Evolutionary conservation across 2,797 vertebrate species (phyloP).

Genomic region (Sebastes steindachneri): DNA sequence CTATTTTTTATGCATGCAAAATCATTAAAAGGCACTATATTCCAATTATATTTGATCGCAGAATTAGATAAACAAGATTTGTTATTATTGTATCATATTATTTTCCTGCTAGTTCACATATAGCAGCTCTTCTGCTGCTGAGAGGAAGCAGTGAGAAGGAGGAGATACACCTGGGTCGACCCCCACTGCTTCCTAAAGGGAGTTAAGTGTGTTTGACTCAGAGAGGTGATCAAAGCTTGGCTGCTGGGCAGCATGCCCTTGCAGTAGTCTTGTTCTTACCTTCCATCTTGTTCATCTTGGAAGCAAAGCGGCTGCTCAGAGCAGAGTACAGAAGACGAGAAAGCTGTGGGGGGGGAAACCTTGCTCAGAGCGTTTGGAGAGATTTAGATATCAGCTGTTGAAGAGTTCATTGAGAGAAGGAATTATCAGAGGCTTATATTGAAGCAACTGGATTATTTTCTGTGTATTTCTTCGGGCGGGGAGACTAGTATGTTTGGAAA

Average conservation of each 20-base stretch:
- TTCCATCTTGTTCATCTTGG: constrained; percentile 57
- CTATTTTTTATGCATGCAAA: not conserved
- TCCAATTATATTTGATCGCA: not conserved
- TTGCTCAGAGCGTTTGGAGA: constrained; percentile 19
- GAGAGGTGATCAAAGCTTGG: constrained; percentile 67
- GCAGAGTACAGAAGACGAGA: constrained; percentile 46
- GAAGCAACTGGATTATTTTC: not conserved
- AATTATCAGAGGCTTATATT: not conserved
- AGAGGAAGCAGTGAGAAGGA: not conserved
- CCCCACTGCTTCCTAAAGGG: constrained; percentile 30
- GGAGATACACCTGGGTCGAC: constrained; percentile 16
- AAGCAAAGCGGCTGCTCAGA: constrained; percentile 36
- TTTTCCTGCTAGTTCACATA: not conserved
- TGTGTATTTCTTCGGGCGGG: not conserved
- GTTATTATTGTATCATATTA: not conserved
- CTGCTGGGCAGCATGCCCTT: constrained; percentile 58
- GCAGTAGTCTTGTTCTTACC: constrained; percentile 38
- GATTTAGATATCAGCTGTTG: constrained; percentile 49
- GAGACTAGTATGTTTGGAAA: not conserved
- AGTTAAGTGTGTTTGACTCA: constrained; percentile 59
- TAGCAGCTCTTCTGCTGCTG: not conserved
- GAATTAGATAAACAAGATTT: not conserved
- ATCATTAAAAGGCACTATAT: not conserved
- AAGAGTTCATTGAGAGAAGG: constrained; percentile 15
- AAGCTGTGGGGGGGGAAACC: constrained; percentile 25